Conservation (phyloP, 2,113 vertebrate genomes). For the Passerina amoena region DNA sequence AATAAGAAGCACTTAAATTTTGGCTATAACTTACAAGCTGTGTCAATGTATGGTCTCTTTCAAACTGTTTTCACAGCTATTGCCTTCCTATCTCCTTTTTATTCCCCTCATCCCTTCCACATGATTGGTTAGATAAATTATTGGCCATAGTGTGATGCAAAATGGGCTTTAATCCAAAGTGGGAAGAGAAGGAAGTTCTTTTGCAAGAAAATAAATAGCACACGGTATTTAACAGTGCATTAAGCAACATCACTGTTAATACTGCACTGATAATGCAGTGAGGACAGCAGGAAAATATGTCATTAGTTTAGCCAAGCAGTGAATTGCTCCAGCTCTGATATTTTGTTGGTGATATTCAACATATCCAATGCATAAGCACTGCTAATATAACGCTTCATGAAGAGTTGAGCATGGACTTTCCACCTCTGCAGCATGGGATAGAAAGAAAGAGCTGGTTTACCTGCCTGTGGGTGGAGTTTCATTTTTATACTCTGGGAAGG, state of each 20-base stretch:
- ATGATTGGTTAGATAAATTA: not conserved
- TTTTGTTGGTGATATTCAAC: not conserved
- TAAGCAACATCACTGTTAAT: not conserved
- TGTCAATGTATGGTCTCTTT: not conserved
- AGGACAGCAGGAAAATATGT: not conserved
- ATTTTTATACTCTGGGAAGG: not conserved
- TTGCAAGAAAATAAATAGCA: constrained; percentile 24
- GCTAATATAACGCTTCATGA: not conserved
- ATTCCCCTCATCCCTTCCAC: not conserved
- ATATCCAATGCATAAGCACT: not conserved
- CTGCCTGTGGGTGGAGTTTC: not conserved
- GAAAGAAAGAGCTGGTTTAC: not conserved
- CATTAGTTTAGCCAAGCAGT: not conserved
- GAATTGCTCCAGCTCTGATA: not conserved
- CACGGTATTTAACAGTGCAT: not conserved
- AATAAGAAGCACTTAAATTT: not conserved
- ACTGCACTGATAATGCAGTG: not conserved
- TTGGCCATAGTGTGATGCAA: not conserved
- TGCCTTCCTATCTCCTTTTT: not conserved
- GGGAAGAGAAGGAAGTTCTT: not conserved
- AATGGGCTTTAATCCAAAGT: not conserved
- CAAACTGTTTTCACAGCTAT: not conserved
- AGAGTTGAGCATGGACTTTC: not conserved
- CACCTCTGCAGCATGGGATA: not conserved
- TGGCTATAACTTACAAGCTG: not conserved